Conservation (phyloP, 2,888 invertebrate species). For the Drosophila merina region DNA sequence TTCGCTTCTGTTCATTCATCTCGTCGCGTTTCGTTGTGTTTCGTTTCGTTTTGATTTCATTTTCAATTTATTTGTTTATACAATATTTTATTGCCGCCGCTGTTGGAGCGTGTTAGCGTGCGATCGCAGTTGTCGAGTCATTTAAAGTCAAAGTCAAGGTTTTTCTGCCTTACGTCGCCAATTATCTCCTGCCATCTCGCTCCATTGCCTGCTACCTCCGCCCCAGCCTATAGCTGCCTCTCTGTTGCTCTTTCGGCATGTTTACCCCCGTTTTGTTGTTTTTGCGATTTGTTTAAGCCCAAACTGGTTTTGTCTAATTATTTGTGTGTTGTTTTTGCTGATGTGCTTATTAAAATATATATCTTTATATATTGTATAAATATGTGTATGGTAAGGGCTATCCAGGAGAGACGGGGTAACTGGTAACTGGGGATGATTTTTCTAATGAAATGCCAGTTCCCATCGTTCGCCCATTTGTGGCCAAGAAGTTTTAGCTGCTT, state of each 20-base stretch:
- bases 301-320: slow-evolving; percentile 76
- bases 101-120: slow-evolving; percentile 52
- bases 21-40: slow-evolving; percentile 17
- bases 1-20: slow-evolving; percentile 65
- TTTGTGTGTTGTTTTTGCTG: slow-evolving; percentile 53
- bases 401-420: slow-evolving; percentile 11
- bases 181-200: slow-evolving; percentile 53
- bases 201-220: slow-evolving; percentile 23
- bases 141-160: slow-evolving; percentile 85
- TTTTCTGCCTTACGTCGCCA: slow-evolving; percentile 81
- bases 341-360: slow-evolving; percentile 51
- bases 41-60: slow-evolving; percentile 60
- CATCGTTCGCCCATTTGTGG: slow-evolving; percentile 42
- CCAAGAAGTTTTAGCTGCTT: slow-evolving; percentile 56
- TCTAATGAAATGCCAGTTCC: slow-evolving; percentile 61
- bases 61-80: slow-evolving; percentile 69
- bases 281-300: slow-evolving; percentile 63
- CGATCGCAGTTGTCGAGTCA: slow-evolving; percentile 76
- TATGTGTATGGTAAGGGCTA: not conserved
- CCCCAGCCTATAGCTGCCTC: slow-evolving; percentile 22
- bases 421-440: slow-evolving; percentile 23
- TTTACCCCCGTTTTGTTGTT: slow-evolving; percentile 58
- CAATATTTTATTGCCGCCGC: slow-evolving; percentile 60
- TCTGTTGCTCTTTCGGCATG: slow-evolving; percentile 31
- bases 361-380: slow-evolving; percentile 15